Percentiles rank a stretch among this genome's conserved stretches.
Conservation (phyloP, 2,888 invertebrate genomes). For the Hemaris fuciformis region DNA sequence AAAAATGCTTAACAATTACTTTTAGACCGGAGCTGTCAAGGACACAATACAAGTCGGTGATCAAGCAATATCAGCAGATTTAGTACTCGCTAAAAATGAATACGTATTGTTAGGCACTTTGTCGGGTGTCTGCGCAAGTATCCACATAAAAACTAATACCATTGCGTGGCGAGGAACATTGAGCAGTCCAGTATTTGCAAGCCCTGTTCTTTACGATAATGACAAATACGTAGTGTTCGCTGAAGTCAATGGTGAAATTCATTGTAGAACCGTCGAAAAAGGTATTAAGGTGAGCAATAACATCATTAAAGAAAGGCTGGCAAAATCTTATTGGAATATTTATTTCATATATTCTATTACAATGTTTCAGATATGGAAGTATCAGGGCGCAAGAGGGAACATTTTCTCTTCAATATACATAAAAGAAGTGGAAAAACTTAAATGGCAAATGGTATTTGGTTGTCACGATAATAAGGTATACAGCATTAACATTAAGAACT, state of each 20-base stretch:
- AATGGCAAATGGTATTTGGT: conserved; percentile 83
- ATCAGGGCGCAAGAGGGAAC: conserved; percentile 81
- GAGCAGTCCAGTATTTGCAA: conserved; percentile 84
- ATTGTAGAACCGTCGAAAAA: conserved; percentile 72
- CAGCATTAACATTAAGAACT: conserved; percentile 73
- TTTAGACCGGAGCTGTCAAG: conserved; percentile 73
- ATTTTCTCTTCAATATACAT: conserved; percentile 87
- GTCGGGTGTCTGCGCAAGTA: conserved; percentile 80
- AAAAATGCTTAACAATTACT: conserved; percentile 8
- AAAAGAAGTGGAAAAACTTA: conserved; percentile 60
- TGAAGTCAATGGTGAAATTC: conserved; percentile 80
- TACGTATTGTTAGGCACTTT: conserved; percentile 78
- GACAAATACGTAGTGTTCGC: conserved; percentile 80
- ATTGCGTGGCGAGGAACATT: conserved; percentile 84
- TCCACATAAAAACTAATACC: conserved; percentile 68
- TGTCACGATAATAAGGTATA: conserved; percentile 88
- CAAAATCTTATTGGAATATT: neutral
- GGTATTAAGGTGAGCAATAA: conserved; percentile 70
- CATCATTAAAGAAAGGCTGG: neutral
- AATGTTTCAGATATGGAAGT: conserved; percentile 82
- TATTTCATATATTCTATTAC: neutral
- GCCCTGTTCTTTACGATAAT: conserved; percentile 79
- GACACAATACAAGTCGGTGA: conserved; percentile 59
- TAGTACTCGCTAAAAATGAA: conserved; percentile 61
- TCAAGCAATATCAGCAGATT: conserved; percentile 74